These are phyloP conservation scores for Pantherophis guttatus DNA, from an alignment of 2,113 vertebrate genomes.

Conservation along the genomic window DNA sequence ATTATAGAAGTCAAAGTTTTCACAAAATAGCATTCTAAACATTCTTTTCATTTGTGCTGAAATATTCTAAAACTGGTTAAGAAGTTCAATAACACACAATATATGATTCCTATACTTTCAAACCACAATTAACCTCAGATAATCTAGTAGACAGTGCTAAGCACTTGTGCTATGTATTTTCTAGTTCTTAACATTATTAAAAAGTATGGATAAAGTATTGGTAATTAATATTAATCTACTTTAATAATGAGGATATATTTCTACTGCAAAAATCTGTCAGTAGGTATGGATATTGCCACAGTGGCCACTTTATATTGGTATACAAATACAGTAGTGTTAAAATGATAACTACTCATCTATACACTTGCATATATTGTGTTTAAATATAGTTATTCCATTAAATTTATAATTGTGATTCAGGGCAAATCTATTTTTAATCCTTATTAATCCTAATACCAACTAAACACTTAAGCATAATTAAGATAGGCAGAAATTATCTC, in stretches of 20 bases:
- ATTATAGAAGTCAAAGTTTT: conserved; percentile 24
- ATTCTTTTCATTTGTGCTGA: conserved; percentile 7
- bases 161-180: background rate
- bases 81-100: background rate
- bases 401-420: background rate
- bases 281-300: background rate
- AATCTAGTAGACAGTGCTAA: background rate
- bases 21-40: conserved; percentile 31
- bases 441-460: background rate
- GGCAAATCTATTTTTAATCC: background rate
- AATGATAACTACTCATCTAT: background rate
- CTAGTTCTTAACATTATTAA: background rate
- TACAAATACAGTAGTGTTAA: background rate
- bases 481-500: background rate
- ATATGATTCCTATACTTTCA: background rate
- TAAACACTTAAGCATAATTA: background rate
- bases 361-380: background rate
- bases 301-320: background rate
- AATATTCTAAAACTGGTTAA: conserved; percentile 19
- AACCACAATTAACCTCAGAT: background rate
- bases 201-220: conserved; percentile 16
- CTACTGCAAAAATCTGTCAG: background rate
- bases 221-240: background rate
- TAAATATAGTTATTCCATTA: background rate
- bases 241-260: background rate